phyloP scores from a whole-genome alignment of 2,888 invertebrate species.

The Junonia oenone region DNA sequence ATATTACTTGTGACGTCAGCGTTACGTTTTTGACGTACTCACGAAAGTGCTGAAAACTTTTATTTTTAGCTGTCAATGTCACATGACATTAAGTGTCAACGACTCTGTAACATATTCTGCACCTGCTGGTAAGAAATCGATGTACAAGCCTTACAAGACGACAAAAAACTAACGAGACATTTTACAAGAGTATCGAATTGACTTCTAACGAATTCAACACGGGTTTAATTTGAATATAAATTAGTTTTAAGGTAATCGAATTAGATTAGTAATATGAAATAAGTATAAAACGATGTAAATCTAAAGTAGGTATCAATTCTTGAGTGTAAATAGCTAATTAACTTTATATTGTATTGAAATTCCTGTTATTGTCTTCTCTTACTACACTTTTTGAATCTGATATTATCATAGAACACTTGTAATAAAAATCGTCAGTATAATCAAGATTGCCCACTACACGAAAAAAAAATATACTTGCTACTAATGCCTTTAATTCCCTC shows the following conservation, averaged over 20 bases:
- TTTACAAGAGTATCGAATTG: constrained; percentile 10
- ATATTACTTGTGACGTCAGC: constrained; percentile 16
- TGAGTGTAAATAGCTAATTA: no score
- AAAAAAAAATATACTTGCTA: no score
- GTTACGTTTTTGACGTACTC: not conserved
- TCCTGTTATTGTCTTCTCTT: no score
- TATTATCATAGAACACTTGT: no score
- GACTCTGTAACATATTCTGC: constrained; percentile 23
- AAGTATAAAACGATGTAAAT: not conserved
- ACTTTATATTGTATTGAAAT: no score
- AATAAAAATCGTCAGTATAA: no score
- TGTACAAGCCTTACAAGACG: constrained; percentile 16
- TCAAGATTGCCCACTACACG: no score
- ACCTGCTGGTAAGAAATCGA: constrained; percentile 22
- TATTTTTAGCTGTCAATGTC: constrained; percentile 60
- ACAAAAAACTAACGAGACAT: constrained; percentile 22
- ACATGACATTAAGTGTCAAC: constrained; percentile 29
- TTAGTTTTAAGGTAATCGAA: not conserved
- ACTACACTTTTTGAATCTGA: no score
- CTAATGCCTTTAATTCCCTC: no score
- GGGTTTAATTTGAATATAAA: not conserved
- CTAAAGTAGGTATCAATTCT: not conserved
- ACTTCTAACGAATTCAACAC: constrained; percentile 6
- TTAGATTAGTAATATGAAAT: not conserved
- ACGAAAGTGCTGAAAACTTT: constrained; percentile 28